phyloP scores from a whole-genome alignment of 1,140 invertebrate species.

The Drosophila punjabiensis region DNA sequence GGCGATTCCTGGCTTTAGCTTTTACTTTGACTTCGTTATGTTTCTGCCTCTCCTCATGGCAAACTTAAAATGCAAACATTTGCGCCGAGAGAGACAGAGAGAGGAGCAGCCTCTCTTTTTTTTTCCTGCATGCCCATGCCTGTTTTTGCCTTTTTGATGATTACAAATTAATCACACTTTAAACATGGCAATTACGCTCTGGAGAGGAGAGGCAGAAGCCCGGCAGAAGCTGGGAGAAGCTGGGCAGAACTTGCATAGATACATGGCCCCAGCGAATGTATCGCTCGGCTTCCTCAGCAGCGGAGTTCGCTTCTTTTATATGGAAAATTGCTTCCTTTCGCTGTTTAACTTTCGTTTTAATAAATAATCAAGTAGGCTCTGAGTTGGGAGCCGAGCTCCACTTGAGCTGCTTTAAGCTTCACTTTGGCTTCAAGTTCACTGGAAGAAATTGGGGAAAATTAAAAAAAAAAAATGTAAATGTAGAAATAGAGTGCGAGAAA shows the following conservation, averaged over 20 bases:
- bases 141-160: slow-evolving; percentile 79
- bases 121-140: slow-evolving; percentile 34
- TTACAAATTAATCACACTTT: slow-evolving; percentile 84
- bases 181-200: slow-evolving; percentile 81
- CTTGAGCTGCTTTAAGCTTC: slow-evolving; percentile 26
- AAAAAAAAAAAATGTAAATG: too few relatives aligned
- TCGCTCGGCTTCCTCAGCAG: slow-evolving; percentile 38
- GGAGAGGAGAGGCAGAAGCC: slow-evolving; percentile 34
- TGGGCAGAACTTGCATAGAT: slow-evolving; percentile 55
- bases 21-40: slow-evolving; percentile 24
- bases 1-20: slow-evolving; percentile 54
- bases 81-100: slow-evolving; percentile 15
- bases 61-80: slow-evolving; percentile 67
- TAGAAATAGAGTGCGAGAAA: not conserved
- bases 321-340: slow-evolving; percentile 83
- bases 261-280: slow-evolving; percentile 24
- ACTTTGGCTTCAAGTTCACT: slow-evolving; percentile 12
- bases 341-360: slow-evolving; percentile 84
- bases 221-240: slow-evolving; percentile 6
- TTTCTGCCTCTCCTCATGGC: not conserved
- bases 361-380: slow-evolving; percentile 79
- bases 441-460: not conserved
- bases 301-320: slow-evolving; percentile 59
- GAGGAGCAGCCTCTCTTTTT: slow-evolving; percentile 24
- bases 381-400: slow-evolving; percentile 46